Conservation (phyloP, 2,113 vertebrate genomes). For the Oncorhynchus kisutch region DNA sequence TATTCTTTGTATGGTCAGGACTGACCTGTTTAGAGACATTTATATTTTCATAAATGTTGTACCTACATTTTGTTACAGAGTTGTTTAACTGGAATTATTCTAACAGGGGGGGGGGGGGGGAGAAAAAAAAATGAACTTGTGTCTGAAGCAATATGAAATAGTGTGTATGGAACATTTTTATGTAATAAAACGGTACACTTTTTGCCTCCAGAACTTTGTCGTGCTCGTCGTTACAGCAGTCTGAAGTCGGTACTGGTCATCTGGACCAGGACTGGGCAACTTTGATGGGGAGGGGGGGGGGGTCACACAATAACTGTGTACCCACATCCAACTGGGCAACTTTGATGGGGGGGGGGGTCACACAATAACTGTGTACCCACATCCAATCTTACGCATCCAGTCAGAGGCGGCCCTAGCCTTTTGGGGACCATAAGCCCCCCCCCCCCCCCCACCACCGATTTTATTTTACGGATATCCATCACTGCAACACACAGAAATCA, state of each 20-base stretch:
- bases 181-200: constrained; percentile 81
- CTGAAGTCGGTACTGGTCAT: neutral
- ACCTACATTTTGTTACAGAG: constrained; percentile 99
- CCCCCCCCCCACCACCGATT: too few relatives aligned
- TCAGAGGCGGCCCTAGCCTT: too few relatives aligned
- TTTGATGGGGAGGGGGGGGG: neutral
- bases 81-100: constrained; percentile 92
- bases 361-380: too few relatives aligned
- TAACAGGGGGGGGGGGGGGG: constrained; percentile 34
- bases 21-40: constrained; percentile 94
- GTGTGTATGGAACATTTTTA: constrained; percentile 93
- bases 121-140: constrained; percentile 73
- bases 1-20: constrained; percentile 99
- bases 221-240: neutral
- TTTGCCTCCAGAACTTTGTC: constrained; percentile 60
- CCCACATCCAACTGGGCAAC: too few relatives aligned
- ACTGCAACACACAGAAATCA: too few relatives aligned
- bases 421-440: too few relatives aligned
- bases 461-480: too few relatives aligned
- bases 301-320: too few relatives aligned
- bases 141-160: constrained; percentile 93
- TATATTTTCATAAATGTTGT: constrained; percentile 99
- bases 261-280: too few relatives aligned
- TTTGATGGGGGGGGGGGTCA: too few relatives aligned
- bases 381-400: too few relatives aligned